Evolutionary conservation across 2,113 vertebrate genomes (phyloP), one percentile per base, ranked within the genome.

Genomic region (Pogona vitticeps): DNA sequence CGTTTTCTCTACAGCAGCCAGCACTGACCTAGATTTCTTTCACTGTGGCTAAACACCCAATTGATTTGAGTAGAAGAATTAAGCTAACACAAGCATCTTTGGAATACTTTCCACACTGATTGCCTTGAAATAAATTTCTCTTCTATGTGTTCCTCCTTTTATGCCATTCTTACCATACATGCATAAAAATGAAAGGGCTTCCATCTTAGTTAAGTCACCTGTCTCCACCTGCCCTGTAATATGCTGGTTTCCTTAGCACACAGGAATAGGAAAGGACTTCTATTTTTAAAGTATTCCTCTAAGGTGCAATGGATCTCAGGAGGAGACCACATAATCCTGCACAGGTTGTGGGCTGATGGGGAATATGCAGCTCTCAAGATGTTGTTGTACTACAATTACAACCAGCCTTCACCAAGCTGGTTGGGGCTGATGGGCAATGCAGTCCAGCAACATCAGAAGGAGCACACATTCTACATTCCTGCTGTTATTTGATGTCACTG

Each of bases 21-120:
- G 87, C 73, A 88, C 71, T 82, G 81, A 91, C 56, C 67, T 80
- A 88, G 33, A 56, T 93, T 90, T 84, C 31, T 93, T 77, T 88
- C 87, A 67, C 82, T 83, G 88, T 7, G 4, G 82, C 70, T 90
- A 92, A 95, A 80, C n/a, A 73, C 40, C 65, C 67, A 65, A 18
- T 73, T 59, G 23, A 76, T 13, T 42, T 70, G 72, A 58, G 58
- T 15, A 76, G 46, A 61, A 75, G 70, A 80, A 40, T 75, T 56
- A n/a, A 76, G 52, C 36, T 73, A 76, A 76, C 14, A 26, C 21
- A 13, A 5, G 91, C 80, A 92, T 92, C 93, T 92, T 94, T 94
- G 72, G 58, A 79, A 86, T 85, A 92, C 91, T 84, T 86, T 90
- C 56, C 65, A 83, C 28, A 75, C 76, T 61, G 73, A 70, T 77